Conservation (phyloP, 1,140 invertebrate genomes). For the Colletes gigas region DNA sequence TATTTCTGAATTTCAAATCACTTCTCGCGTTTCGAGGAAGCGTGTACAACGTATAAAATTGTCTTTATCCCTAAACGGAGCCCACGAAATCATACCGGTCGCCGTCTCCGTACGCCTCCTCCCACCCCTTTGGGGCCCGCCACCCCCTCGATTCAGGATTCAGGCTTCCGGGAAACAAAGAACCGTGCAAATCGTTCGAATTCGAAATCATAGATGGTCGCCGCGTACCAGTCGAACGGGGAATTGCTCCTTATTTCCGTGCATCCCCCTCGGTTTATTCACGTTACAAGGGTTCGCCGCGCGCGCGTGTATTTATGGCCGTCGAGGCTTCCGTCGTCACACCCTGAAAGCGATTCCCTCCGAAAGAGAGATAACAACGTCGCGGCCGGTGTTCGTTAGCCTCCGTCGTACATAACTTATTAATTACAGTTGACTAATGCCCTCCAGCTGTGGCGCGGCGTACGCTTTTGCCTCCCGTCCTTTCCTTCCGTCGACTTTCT, state of each 20-base stretch:
- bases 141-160: no score
- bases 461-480: constrained; percentile 47
- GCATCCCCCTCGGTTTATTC: constrained; percentile 57
- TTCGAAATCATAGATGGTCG: no score
- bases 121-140: not conserved
- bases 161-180: not conserved
- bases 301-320: constrained; percentile 55
- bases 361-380: constrained; percentile 40
- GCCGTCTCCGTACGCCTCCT: not conserved
- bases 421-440: constrained; percentile 71
- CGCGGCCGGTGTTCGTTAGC: constrained; percentile 60
- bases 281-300: constrained; percentile 53
- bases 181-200: not conserved
- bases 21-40: no score
- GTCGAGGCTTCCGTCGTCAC: constrained; percentile 56
- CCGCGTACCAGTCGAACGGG: not conserved
- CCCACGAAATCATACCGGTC: no score
- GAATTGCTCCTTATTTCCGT: constrained; percentile 54
- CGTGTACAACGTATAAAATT: no score
- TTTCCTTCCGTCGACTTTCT: constrained; percentile 37
- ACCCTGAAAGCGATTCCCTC: constrained; percentile 31
- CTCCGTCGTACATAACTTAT: constrained; percentile 63
- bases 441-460: constrained; percentile 65
- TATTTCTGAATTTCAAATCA: no score
- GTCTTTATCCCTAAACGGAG: no score